phyloP scores from a whole-genome alignment of 2,113 vertebrate species.

The Romanogobio albipinnatus region DNA sequence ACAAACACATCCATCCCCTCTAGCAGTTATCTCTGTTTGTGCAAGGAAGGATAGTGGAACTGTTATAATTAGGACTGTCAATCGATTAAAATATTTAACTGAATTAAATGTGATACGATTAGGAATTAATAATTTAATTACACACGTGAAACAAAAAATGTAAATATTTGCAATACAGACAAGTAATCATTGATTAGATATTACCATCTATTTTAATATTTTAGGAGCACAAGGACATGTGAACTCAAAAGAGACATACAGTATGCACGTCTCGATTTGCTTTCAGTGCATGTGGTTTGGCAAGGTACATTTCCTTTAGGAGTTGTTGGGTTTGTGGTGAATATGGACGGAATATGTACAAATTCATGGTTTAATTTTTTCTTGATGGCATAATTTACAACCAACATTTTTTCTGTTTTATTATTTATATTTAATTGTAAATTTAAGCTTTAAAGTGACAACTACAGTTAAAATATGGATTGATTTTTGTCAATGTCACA shows the following conservation, averaged over 20 bases:
- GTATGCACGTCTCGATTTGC: too few relatives aligned
- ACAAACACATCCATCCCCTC: background rate
- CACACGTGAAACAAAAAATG: background rate
- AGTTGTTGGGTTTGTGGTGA: background rate
- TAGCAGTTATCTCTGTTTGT: background rate
- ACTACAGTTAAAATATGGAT: too few relatives aligned
- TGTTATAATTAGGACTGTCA: background rate
- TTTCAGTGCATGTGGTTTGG: background rate
- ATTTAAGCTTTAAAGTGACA: background rate
- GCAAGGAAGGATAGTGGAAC: background rate
- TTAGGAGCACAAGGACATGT: background rate
- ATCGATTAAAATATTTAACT: constrained; percentile 13
- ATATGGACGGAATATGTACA: background rate
- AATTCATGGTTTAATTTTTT: background rate
- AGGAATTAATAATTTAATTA: background rate
- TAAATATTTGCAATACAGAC: background rate
- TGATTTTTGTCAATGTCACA: too few relatives aligned
- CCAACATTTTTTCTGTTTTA: background rate
- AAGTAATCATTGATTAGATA: background rate
- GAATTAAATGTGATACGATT: background rate
- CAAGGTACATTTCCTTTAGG: background rate
- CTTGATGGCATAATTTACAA: background rate
- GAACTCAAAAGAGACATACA: too few relatives aligned
- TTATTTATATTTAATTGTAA: background rate
- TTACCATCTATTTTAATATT: background rate